Percentiles rank a stretch among this genome's conserved stretches.
Conservation (phyloP, 1,140 invertebrate species). For the Apis cerana region DNA sequence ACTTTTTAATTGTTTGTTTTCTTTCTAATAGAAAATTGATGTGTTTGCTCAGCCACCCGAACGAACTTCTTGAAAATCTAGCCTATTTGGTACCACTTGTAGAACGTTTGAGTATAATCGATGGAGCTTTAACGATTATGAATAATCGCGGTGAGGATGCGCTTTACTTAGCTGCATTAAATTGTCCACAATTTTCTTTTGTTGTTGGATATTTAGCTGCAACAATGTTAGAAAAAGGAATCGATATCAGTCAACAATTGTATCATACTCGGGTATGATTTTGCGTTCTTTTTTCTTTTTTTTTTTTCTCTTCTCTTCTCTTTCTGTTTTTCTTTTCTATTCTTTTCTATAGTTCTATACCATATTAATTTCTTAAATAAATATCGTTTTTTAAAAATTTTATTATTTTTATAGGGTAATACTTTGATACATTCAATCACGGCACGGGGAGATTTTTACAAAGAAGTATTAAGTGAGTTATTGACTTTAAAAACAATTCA, state of each 20-base stretch:
- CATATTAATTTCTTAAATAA: neutral
- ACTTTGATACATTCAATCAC: constrained; percentile 71
- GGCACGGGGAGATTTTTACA: constrained; percentile 68
- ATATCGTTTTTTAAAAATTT: neutral
- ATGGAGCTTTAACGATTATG: constrained; percentile 56
- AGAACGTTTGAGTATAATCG: constrained; percentile 65
- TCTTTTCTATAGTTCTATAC: neutral
- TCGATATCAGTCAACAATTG: constrained; percentile 67
- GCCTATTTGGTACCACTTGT: constrained; percentile 71
- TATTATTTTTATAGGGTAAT: constrained; percentile 62
- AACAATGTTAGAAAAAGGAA: constrained; percentile 68
- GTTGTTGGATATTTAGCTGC: constrained; percentile 73
- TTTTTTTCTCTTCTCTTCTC: too few relatives aligned
- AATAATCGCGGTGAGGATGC: constrained; percentile 72
- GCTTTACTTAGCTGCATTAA: constrained; percentile 73
- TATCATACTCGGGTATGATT: constrained; percentile 64
- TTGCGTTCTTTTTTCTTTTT: too few relatives aligned
- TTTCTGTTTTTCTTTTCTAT: neutral
- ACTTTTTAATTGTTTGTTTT: neutral
- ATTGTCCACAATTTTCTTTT: constrained; percentile 68
- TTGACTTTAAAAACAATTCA: constrained; percentile 65
- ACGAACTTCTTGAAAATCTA: constrained; percentile 64
- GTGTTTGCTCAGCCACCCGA: constrained; percentile 68
- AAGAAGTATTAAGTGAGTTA: constrained; percentile 65
- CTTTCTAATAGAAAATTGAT: constrained; percentile 63